Conservation (phyloP, 2,888 invertebrate genomes). For the Macropis europaea region DNA sequence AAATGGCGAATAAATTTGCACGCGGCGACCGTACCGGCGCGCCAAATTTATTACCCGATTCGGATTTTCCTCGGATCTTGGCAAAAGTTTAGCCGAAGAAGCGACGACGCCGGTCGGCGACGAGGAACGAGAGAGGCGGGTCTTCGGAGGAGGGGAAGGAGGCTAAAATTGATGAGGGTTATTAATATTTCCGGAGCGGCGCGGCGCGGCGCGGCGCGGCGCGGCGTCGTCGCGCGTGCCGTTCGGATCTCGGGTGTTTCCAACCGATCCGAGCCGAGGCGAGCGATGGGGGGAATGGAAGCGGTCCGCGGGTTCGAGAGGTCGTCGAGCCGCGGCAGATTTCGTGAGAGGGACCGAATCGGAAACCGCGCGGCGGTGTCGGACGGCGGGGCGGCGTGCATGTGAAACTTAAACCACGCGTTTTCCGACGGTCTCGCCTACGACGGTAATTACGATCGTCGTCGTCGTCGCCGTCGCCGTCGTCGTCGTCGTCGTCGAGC, state of each 20-base stretch:
- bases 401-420: slow-evolving; percentile 20
- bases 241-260: background rate
- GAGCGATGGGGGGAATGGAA: no score
- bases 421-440: slow-evolving; percentile 17
- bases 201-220: background rate
- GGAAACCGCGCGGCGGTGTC: background rate
- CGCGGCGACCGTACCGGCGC: slow-evolving; percentile 20
- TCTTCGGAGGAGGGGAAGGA: slow-evolving; percentile 3
- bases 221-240: background rate
- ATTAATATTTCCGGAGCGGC: slow-evolving; percentile 54
- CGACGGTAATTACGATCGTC: slow-evolving; percentile 38
- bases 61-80: slow-evolving; percentile 45
- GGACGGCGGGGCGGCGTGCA: background rate
- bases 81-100: background rate
- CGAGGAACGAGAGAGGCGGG: background rate
- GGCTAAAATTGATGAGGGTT: slow-evolving; percentile 61
- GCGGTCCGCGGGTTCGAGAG: background rate
- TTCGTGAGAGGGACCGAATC: background rate
- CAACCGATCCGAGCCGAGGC: no score
- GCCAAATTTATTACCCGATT: slow-evolving; percentile 53
- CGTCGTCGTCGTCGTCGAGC: slow-evolving; percentile 11
- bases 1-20: slow-evolving; percentile 57
- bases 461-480: slow-evolving; percentile 2
- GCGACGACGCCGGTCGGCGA: background rate
- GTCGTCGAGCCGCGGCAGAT: background rate